Base-by-base conservation (phyloP, 1,140 invertebrate species). In the Anoplophora glabripennis region DNA sequence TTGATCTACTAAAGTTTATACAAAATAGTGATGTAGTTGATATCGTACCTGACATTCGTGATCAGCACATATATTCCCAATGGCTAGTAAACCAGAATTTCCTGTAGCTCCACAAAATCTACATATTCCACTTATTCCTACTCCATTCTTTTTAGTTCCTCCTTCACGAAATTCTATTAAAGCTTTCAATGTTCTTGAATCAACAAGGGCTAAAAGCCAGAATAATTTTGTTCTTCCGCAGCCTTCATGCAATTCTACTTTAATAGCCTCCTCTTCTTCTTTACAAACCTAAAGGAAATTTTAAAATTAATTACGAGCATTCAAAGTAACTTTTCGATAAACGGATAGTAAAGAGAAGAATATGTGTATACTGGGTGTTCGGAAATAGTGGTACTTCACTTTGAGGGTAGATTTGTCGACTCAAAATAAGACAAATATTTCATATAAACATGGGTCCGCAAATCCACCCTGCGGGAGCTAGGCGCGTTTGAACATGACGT, bases 201-300 rank as follows among this genome's bases (percentile, higher is more conserved):
- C 95, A 1, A 95, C 93, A 4, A 98, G 76, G 3, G 94, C 87
- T 66, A 98, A 80, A 0, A 98, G 80, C 94, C 94, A 98, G 74
- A 96, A 97, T 1, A 98, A 78, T 73, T 98, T 98, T 0, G 91
- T 95, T 47, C 95, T 81, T 0, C 94, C 94, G 74, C 95, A 98
- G 0, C 94, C 94, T 77, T 98, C 95, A 72, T 98, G 95, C 9
- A 97, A 81, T 76, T 98, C 94, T 0, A 98, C 93, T 48, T 94
- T 84, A 42, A 94, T 92, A 0, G 93, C 92, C 73, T 95, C 93
- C 73, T 96, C 93, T 72, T 97, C 94, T 71, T 97, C 93, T 77
- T 96, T 96, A 74, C 95, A 97, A 1, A 94, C 86, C 80, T 81
- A 68, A 45, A 15, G 15, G 21, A 17, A 18, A 11, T 7, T n/a